Percentiles rank a stretch among this genome's conserved stretches.
phyloP scores from a whole-genome alignment of 2,888 invertebrate species.

The Pimpla rufipes region DNA sequence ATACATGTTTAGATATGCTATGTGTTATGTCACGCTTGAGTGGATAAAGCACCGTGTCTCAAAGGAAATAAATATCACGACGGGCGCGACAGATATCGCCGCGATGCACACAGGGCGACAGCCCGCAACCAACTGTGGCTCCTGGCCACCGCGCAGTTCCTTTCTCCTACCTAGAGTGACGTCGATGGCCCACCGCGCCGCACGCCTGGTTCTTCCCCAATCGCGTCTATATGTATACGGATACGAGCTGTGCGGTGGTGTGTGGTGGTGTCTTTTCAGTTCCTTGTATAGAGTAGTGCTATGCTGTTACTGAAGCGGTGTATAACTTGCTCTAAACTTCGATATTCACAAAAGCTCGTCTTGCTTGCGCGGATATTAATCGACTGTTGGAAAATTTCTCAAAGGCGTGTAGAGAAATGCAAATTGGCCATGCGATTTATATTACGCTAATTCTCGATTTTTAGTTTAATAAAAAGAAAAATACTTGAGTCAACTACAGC shows the following conservation, averaged over 20 bases:
- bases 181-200: slow-evolving; percentile 67
- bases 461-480: too few relatives aligned
- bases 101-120: slow-evolving; percentile 78
- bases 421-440: too few relatives aligned
- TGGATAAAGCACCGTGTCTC: slow-evolving; percentile 25
- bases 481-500: too few relatives aligned
- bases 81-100: slow-evolving; percentile 50
- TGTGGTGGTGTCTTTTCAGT: background rate
- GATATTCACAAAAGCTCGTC: background rate
- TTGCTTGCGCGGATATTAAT: background rate
- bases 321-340: background rate
- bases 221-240: slow-evolving; percentile 1
- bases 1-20: background rate
- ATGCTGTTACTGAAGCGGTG: background rate
- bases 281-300: background rate
- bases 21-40: background rate
- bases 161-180: slow-evolving; percentile 67
- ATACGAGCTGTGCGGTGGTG: background rate
- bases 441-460: too few relatives aligned
- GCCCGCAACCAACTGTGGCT: slow-evolving; percentile 84
- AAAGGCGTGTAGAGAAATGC: too few relatives aligned
- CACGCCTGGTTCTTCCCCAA: slow-evolving; percentile 55
- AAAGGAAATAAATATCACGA: slow-evolving; percentile 14
- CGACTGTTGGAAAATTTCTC: too few relatives aligned
- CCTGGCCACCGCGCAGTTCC: slow-evolving; percentile 75